These are phyloP conservation scores for Lemur catta DNA, from an alignment of 2,797 vertebrate genomes.

Conservation along the genomic window DNA sequence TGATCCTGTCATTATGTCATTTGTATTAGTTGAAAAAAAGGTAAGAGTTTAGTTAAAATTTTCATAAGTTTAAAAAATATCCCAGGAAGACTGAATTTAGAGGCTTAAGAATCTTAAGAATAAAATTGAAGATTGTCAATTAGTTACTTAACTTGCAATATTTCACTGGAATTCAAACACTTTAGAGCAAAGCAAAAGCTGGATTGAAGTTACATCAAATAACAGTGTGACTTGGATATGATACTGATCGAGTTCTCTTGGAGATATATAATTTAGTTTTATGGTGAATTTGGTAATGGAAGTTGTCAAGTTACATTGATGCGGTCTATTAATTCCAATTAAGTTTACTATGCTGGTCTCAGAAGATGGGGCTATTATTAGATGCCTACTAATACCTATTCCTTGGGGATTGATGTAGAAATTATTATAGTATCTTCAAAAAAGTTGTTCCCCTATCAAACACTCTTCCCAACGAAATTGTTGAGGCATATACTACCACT, in stretches of 20 bases:
- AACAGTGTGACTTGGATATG: slow-evolving; percentile 26
- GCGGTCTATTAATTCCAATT: slow-evolving; percentile 68
- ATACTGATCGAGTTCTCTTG: slow-evolving; percentile 59
- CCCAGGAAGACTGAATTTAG: neutral
- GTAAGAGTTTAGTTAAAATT: neutral
- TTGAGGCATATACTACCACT: neutral
- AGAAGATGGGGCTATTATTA: neutral
- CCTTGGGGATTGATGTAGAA: neutral
- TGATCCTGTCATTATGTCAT: neutral
- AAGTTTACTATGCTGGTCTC: slow-evolving; percentile 47
- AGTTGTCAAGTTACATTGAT: slow-evolving; percentile 52
- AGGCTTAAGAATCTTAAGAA: slow-evolving; percentile 17
- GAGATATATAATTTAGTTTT: slow-evolving; percentile 61
- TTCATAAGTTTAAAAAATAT: slow-evolving; percentile 7
- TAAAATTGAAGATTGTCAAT: slow-evolving; percentile 31
- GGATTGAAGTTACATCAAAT: slow-evolving; percentile 14
- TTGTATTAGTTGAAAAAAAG: neutral
- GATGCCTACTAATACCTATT: slow-evolving; percentile 14
- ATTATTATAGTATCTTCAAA: slow-evolving; percentile 2
- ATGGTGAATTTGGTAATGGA: slow-evolving; percentile 61
- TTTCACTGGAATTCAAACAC: slow-evolving; percentile 52
- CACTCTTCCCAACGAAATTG: neutral
- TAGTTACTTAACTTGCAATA: slow-evolving; percentile 2
- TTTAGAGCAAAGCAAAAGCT: slow-evolving; percentile 52
- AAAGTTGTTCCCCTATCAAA: neutral